Percentiles rank a stretch among this genome's conserved stretches.
Evolutionary conservation across 2,113 vertebrate genomes (phyloP).

Genomic region (Thryonomys swinderianus): DNA sequence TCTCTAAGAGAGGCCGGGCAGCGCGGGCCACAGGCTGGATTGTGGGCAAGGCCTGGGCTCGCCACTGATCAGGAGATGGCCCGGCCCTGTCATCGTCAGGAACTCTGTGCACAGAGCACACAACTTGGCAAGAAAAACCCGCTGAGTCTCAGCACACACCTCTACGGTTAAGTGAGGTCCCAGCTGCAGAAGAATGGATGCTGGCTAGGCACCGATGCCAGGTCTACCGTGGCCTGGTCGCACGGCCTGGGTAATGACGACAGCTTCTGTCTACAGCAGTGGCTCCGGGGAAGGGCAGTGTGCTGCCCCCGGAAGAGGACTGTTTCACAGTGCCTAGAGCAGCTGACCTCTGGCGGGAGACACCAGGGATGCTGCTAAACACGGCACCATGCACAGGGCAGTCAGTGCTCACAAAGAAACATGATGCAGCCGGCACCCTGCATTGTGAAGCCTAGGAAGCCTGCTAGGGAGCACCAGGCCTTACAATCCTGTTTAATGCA

Average conservation of each 20-base stretch:
- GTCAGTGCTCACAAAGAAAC: rapidly evolving
- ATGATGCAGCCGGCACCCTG: rapidly evolving
- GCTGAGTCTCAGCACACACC: background rate
- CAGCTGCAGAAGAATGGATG: background rate
- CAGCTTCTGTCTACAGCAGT: background rate
- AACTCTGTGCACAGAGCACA: background rate
- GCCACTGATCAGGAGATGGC: background rate
- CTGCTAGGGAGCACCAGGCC: background rate
- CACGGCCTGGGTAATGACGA: background rate
- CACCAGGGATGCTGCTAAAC: background rate
- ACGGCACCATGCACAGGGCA: rapidly evolving
- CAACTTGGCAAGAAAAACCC: background rate
- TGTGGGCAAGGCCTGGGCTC: rapidly evolving
- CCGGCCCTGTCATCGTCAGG: too few relatives aligned
- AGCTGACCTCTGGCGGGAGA: background rate
- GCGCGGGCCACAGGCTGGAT: rapidly evolving
- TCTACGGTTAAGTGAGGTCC: background rate
- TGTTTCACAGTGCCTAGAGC: background rate
- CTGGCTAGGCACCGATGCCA: background rate
- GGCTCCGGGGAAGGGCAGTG: background rate
- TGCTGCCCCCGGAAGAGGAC: background rate
- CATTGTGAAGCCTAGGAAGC: rapidly evolving
- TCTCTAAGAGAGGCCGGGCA: rapidly evolving
- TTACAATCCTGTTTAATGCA: rapidly evolving
- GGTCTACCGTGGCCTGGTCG: background rate